phyloP scores from a whole-genome alignment of 2,113 vertebrate genomes.

The Xiphophorus maculatus region DNA sequence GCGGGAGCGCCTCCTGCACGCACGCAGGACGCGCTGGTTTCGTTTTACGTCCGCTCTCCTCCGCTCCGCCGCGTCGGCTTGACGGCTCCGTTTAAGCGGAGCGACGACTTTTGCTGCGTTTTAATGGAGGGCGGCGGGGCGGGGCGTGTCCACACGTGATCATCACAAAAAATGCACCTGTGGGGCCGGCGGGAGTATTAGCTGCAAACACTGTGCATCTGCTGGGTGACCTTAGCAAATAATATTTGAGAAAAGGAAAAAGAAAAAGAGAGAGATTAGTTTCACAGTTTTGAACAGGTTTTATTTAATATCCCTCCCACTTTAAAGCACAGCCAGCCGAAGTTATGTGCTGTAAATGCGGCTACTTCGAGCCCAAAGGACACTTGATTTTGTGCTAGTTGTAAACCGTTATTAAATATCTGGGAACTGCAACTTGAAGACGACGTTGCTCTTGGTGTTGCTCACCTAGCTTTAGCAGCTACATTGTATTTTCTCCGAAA shows the following conservation, averaged over 20 bases:
- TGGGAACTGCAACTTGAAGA: too few relatives aligned
- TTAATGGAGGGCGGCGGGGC: conserved; percentile 66
- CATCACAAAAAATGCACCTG: conserved; percentile 65
- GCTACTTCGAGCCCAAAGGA: too few relatives aligned
- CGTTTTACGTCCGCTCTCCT: conserved; percentile 32
- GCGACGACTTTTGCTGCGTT: conserved; percentile 57
- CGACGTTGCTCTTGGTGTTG: too few relatives aligned
- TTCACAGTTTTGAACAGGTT: too few relatives aligned
- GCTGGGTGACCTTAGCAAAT: neutral
- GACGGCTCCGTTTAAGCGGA: neutral
- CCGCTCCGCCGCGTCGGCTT: neutral
- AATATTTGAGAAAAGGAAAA: neutral
- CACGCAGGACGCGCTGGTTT: conserved; percentile 34
- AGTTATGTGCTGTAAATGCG: too few relatives aligned
- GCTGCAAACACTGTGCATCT: neutral
- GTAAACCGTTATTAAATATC: too few relatives aligned
- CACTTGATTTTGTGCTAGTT: too few relatives aligned
- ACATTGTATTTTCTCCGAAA: too few relatives aligned
- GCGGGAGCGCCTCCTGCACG: neutral
- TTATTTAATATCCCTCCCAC: too few relatives aligned
- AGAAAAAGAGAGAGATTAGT: neutral
- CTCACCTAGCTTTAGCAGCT: too few relatives aligned
- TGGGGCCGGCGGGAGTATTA: conserved; percentile 33
- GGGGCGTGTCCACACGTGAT: conserved; percentile 69
- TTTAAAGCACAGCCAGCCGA: too few relatives aligned